Base-by-base conservation (phyloP, 2,888 invertebrate genomes). In the Lithophane semibrunnea region DNA sequence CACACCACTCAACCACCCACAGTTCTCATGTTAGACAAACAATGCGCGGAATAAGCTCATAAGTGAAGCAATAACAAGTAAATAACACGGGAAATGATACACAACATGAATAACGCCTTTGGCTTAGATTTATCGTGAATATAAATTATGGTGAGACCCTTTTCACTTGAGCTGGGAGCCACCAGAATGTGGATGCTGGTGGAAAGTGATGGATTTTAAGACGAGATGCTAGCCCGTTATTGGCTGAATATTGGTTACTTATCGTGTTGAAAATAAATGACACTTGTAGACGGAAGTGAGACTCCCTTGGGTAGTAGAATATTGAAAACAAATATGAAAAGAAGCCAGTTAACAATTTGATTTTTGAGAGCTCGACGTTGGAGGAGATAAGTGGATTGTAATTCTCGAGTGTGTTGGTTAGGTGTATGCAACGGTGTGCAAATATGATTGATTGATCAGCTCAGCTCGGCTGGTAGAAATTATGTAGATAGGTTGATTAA, bases 101-200 rank as follows among this genome's bases (percentile, higher is more conserved):
- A 68, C 44, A 65, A 70, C 66, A 75, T 79, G 70, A 80, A 69
- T 72, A 76, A 74, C 58, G 76, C 24, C 44, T 61, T 37, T 7
- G 9, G 73, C 60, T 61, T 64, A 75, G 79, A 85, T 86, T 79
- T 79, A 87, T 82, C 18, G 69, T 63, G n/a, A 66, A 56, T 63
- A 85, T 85, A 82, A 77, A 74, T 86, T 64, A 74, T 69, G 49
- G 60, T n/a, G 10, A 18, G 76, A 82, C 80, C 86, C 80, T 80
- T 76, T 73, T 82, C 79, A 76, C 72, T 80, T 49, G 58, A 73
- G 29, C 63, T 63, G 29, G 52, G 44, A 37, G 58, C 74, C 72
- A 29, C 69, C 60, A 42, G 37, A 52, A 66, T 77, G 44, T 18
- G 71, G 42, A 16, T 56, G 63, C 42, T 75, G 74, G 76, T 71